phyloP scores from a whole-genome alignment of 1,140 invertebrate genomes.

The Drosophila littoralis region DNA sequence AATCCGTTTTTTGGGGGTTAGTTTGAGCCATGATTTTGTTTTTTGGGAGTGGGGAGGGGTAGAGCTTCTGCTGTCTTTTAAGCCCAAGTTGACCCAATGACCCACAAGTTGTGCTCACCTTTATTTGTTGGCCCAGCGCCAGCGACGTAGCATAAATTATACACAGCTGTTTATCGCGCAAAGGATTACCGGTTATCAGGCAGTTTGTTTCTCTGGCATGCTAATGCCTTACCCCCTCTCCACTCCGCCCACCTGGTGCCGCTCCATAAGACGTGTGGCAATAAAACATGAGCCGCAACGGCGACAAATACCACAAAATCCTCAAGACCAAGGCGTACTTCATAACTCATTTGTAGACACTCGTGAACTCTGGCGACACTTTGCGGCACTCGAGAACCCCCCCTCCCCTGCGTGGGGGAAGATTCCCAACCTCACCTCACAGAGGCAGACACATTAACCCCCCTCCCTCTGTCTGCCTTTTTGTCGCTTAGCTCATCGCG shows the following conservation, averaged over 20 bases:
- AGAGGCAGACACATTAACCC: conserved; percentile 7
- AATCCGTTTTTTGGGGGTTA: conserved; percentile 21
- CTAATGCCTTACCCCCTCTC: conserved; percentile 18
- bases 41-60: background rate
- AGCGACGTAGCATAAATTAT: conserved; percentile 15
- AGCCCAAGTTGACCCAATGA: conserved; percentile 57
- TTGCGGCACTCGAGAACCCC: background rate
- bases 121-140: conserved; percentile 2
- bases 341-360: conserved; percentile 72
- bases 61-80: conserved; percentile 4
- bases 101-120: conserved; percentile 48
- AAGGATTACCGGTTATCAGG: conserved; percentile 18
- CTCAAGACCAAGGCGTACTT: conserved; percentile 56
- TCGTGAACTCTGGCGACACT: background rate
- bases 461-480: conserved; percentile 20
- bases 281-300: conserved; percentile 54
- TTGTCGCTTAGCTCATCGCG: conserved; percentile 56
- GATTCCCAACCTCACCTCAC: conserved; percentile 3
- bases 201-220: conserved; percentile 4
- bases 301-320: conserved; percentile 71
- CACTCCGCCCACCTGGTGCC: conserved; percentile 27
- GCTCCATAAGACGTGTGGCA: conserved; percentile 32
- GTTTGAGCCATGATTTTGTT: background rate
- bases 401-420: background rate
- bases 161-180: conserved; percentile 26